Evolutionary conservation across 2,113 vertebrate species (phyloP).

Genomic region (Oostethus manadensis): DNA sequence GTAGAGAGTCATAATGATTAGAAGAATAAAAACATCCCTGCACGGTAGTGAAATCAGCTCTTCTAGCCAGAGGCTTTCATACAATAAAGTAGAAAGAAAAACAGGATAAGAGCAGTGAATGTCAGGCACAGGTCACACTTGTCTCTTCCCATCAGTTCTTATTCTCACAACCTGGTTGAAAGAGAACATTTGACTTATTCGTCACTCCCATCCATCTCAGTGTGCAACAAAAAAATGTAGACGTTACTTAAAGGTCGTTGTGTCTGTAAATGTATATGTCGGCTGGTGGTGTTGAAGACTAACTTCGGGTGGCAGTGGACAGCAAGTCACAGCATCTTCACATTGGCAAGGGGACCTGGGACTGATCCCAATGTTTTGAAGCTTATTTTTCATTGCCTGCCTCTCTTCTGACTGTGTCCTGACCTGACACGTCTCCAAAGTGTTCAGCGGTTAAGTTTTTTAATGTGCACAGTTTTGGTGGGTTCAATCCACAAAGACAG

Average conservation of each 20-base stretch:
- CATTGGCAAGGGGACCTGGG: slow-evolving; percentile 24
- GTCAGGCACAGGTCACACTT: slow-evolving; percentile 28
- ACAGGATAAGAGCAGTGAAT: slow-evolving; percentile 21
- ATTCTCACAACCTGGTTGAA: slow-evolving; percentile 3
- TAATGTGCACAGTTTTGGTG: slow-evolving; percentile 1
- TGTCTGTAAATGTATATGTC: slow-evolving; percentile 42
- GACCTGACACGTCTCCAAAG: neutral
- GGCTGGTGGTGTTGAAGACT: slow-evolving; percentile 19
- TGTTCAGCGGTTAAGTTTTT: neutral
- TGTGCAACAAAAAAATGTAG: slow-evolving; percentile 1
- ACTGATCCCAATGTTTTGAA: neutral
- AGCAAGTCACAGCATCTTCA: slow-evolving; percentile 37
- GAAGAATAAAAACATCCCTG: neutral
- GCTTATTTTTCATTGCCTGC: neutral
- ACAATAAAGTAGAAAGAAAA: slow-evolving; percentile 25
- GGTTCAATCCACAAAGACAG: slow-evolving; percentile 6
- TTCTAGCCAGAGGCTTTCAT: slow-evolving; percentile 39
- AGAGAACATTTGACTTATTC: slow-evolving; percentile 14
- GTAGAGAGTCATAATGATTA: neutral
- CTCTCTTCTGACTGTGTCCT: neutral
- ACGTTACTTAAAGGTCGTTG: slow-evolving; percentile 35
- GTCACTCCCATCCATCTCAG: slow-evolving; percentile 9
- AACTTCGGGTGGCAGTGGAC: slow-evolving; percentile 46
- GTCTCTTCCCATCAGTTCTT: slow-evolving; percentile 33
- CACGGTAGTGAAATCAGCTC: slow-evolving; percentile 30